Evolutionary conservation across 2,888 invertebrate species (phyloP).

Genomic region (Zaprionus obscuricornis): DNA sequence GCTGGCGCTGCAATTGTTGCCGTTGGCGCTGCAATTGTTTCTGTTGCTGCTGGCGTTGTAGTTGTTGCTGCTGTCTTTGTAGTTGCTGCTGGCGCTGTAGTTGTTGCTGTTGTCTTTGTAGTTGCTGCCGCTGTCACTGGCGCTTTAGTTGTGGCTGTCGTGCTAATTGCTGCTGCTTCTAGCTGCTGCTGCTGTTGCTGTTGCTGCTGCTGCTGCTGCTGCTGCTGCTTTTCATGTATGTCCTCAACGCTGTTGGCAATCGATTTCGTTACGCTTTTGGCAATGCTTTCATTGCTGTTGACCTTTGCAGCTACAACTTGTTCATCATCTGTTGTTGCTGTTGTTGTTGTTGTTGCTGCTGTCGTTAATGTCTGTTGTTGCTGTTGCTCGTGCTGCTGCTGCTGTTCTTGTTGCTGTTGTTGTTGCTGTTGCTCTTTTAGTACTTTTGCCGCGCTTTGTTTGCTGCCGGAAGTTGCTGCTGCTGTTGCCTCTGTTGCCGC

Average conservation of each 20-base stretch:
- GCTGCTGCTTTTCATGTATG: conserved; percentile 43
- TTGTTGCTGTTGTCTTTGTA: conserved; percentile 15
- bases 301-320: conserved; percentile 63
- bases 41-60: conserved; percentile 35
- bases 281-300: conserved; percentile 49
- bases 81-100: conserved; percentile 18
- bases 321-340: conserved; percentile 52
- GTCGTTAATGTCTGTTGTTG: conserved; percentile 21
- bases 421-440: conserved; percentile 17
- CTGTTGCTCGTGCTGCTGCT: conserved; percentile 15
- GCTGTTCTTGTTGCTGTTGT: conserved; percentile 19
- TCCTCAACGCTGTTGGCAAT: conserved; percentile 58
- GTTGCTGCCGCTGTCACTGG: conserved; percentile 9
- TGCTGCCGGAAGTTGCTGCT: conserved; percentile 44
- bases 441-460: conserved; percentile 16
- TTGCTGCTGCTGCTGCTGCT: conserved; percentile 5
- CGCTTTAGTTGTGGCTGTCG: conserved; percentile 21
- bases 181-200: not conserved
- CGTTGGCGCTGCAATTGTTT: conserved; percentile 19
- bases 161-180: conserved; percentile 24
- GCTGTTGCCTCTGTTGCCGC: conserved; percentile 27
- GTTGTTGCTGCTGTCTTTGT: conserved; percentile 9
- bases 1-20: conserved; percentile 11
- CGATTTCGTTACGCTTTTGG: conserved; percentile 52
- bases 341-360: conserved; percentile 37